Conservation (phyloP, 2,797 vertebrate genomes). For the Clarias laeviceps region DNA sequence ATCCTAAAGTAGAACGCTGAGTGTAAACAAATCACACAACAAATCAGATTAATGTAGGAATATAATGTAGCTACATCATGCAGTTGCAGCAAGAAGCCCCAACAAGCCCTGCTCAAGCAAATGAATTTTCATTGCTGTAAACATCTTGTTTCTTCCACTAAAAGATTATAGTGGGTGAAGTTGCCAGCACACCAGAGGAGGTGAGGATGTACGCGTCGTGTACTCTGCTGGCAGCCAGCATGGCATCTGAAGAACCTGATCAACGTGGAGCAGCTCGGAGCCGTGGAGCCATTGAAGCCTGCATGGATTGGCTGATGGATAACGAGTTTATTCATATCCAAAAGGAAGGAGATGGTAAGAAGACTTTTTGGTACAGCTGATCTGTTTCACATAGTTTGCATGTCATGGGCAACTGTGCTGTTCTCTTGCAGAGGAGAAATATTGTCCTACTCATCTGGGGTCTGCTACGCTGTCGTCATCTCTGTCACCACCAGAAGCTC, state of each 20-base stretch:
- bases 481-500: conserved; percentile 88
- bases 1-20: background rate
- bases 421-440: conserved; percentile 73
- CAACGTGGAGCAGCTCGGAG: conserved; percentile 55
- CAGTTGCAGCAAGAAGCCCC: background rate
- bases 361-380: conserved; percentile 62
- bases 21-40: background rate
- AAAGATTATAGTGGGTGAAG: conserved; percentile 91
- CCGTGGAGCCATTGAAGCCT: conserved; percentile 82
- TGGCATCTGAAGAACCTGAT: conserved; percentile 61
- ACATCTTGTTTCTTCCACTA: conserved; percentile 17
- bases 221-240: conserved; percentile 86
- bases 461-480: conserved; percentile 93
- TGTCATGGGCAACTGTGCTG: conserved; percentile 11
- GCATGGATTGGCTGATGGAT: conserved; percentile 90
- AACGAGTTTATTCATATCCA: conserved; percentile 91
- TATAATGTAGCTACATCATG: background rate
- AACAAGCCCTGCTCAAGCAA: background rate
- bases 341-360: conserved; percentile 68
- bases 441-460: conserved; percentile 90
- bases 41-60: background rate
- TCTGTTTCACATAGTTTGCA: background rate
- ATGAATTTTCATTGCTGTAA: background rate
- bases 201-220: conserved; percentile 87
- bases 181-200: conserved; percentile 87